Base-by-base conservation (phyloP, 92 coral and sea anemone genomes). In the Metridium senile region DNA sequence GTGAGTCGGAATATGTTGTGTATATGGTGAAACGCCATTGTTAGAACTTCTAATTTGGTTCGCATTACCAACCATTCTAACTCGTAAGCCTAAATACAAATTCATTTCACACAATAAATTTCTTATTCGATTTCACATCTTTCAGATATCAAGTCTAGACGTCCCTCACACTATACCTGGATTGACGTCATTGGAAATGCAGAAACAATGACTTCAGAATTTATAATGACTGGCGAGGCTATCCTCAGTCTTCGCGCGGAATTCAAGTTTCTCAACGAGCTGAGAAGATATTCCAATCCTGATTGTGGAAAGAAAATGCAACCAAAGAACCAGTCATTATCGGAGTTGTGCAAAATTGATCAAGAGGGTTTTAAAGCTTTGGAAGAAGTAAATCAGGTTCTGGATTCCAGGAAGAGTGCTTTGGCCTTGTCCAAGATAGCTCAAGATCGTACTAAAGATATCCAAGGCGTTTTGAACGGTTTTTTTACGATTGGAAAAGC, bases 381-480 rank as follows among this genome's bases (percentile, higher is more conserved):
- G 25, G 58, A 46, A 52, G 69, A 31, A 30, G 58, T 29, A 20
- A 26, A 25, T 26, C 54, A 25, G 68, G 23, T 19, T 20, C 28
- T 46, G 13, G 70, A 29, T 45, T 21, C 77, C 62, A 22, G 1
- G 11, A n/a, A 19, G 57, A 56, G 31, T 9, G 26, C 10, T 30
- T 66, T 11, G 47, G 35, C 68, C 29, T 33, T 25, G 8, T 21
- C 23, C 19, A 49, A 45, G 18, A 30, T 66, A 10, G 82, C 82
- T 20, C 39, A 29, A 4, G 54, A 56, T 2, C 82, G 75, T 11
- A 68, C 78, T 22, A 77, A 66, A 22, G 78, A 88, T 46, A 33
- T 85, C 9, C 97, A 91, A 58, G 90, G 87, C 8, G 78, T 87
- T 16, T 34, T 89, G 43, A 91, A 91, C 28, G 81, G 93, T 13